phyloP scores from a whole-genome alignment of 1,140 invertebrate species.

The Papilio helenus region DNA sequence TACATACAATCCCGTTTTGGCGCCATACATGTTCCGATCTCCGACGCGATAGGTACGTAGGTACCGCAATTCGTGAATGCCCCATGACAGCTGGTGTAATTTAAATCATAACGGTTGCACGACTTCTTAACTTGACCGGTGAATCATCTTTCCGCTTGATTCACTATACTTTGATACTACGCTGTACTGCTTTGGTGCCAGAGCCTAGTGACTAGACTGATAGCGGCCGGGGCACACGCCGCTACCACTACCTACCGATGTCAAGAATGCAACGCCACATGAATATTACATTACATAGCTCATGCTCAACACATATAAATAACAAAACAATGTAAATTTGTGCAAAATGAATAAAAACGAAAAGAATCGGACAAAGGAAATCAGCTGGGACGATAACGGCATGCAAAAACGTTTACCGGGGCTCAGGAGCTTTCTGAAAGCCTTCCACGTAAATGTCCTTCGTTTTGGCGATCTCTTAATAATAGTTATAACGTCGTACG shows the following conservation, averaged over 20 bases:
- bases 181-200: neutral
- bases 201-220: conserved; percentile 36
- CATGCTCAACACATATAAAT: conserved; percentile 33
- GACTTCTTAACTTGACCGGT: conserved; percentile 70
- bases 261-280: conserved; percentile 21
- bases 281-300: conserved; percentile 44
- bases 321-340: conserved; percentile 40
- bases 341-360: conserved; percentile 40
- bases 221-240: conserved; percentile 10
- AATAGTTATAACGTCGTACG: conserved; percentile 49
- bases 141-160: conserved; percentile 80
- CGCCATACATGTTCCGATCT: conserved; percentile 52
- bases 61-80: conserved; percentile 73
- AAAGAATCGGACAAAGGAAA: conserved; percentile 49
- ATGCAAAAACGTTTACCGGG: conserved; percentile 44
- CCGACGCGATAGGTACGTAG: conserved; percentile 61
- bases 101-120: conserved; percentile 79
- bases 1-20: conserved; percentile 53
- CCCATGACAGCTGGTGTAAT: conserved; percentile 73
- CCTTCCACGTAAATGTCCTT: conserved; percentile 60
- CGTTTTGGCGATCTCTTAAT: conserved; percentile 60
- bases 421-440: conserved; percentile 45
- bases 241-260: neutral
- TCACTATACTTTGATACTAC: conserved; percentile 52
- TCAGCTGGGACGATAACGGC: conserved; percentile 58